Evolutionary conservation across 2,888 invertebrate genomes (phyloP), one percentile per base, ranked within the genome.

Genomic region (Thymelicus lineola): DNA sequence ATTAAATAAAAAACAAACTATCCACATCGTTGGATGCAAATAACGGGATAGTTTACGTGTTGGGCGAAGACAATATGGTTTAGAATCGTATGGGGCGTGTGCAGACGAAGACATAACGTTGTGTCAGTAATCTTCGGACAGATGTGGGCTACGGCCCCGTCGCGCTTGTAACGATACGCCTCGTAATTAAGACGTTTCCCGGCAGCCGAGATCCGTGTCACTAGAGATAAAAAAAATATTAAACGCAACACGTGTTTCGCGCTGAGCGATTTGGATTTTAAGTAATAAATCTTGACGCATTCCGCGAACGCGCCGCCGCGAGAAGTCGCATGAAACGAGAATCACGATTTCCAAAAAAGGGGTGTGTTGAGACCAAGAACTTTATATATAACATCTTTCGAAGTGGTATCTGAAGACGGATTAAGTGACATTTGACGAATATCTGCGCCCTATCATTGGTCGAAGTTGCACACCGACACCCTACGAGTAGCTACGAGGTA

Each of bases 141-240:
- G 83, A 89, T 86, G 82, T 88, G 81, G 89, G 88, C 77, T 85
- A 79, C 75, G 86, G 78, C 82, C 89, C 79, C 81, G 75, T 81
- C 85, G 75, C 75, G 75, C 67, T 81, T 79, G 77, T 78, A 80
- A 81, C 78, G 77, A 78, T 77, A 79, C 82, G 77, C 72, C 73
- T 72, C 75, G 80, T 83, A 87, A 89, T 88, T 85, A 85, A 86
- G 79, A 83, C 74, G 79, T 76, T 80, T 80, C 77, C 80, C 77
- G 76, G 78, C 78, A 82, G 79, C 72, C 77, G 75, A 76, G 78
- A 79, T 78, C 78, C 75, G 80, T 81, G 86, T 83, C 84, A 79
- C 80, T 80, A 79, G 77, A 77, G 75, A 80, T 79, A 74, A 76
- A 81, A 83, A 79, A 81, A 80, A 80, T 77, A 77, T 72, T 80